Percentiles rank a stretch among this genome's conserved stretches.
phyloP scores from a whole-genome alignment of 2,113 vertebrate genomes.

The Hemichromis elongatus region DNA sequence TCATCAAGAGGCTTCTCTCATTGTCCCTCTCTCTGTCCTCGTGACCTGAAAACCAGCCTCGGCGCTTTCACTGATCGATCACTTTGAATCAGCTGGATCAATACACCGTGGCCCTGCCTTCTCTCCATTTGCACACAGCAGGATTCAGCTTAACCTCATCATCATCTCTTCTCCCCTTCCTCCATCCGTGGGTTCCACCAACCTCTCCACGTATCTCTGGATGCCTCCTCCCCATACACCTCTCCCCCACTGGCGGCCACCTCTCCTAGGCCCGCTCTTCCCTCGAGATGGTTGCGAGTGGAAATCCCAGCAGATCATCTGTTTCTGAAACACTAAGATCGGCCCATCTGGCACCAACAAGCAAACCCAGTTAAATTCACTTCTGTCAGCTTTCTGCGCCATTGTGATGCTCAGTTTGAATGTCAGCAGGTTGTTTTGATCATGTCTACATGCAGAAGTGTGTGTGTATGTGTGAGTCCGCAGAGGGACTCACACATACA shows the following conservation, averaged over 20 bases:
- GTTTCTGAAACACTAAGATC: too few species aligned
- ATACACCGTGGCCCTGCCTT: not conserved
- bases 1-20: not conserved
- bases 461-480: too few species aligned
- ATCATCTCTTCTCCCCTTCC: not conserved
- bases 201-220: not conserved
- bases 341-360: too few species aligned
- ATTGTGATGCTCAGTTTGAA: too few species aligned
- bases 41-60: not conserved
- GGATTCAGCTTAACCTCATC: conserved; percentile 25
- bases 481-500: too few species aligned
- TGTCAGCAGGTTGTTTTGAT: too few species aligned
- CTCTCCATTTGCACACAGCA: not conserved
- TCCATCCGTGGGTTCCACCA: too few species aligned
- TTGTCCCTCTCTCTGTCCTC: not conserved
- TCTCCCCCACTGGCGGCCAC: not conserved
- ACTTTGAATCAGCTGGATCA: not conserved
- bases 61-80: not conserved
- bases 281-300: not conserved
- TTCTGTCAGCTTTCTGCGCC: too few species aligned
- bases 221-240: not conserved
- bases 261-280: not conserved
- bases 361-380: too few species aligned
- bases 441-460: too few species aligned
- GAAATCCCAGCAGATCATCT: too few species aligned